Percentiles rank a stretch among this genome's conserved stretches.
Evolutionary conservation across 2,888 invertebrate species (phyloP).

Genomic region (Mantis religiosa): DNA sequence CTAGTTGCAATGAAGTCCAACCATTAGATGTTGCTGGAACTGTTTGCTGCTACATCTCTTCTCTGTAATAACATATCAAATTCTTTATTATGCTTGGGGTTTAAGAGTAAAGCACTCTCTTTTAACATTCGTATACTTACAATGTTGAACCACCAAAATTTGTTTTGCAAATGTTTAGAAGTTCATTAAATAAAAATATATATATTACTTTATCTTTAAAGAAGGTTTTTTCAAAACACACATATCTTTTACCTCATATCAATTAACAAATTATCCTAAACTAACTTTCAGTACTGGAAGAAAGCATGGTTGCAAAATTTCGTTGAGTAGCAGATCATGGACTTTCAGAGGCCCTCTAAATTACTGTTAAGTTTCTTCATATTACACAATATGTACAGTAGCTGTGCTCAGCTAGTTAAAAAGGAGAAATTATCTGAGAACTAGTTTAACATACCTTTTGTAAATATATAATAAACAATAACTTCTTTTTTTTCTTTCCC

Average conservation of each 20-base stretch:
- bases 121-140: background rate
- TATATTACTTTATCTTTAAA: too few relatives aligned
- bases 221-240: background rate
- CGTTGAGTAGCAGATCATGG: background rate
- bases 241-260: background rate
- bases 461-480: background rate
- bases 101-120: background rate
- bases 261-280: background rate
- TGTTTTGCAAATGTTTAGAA: background rate
- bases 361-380: background rate
- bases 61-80: background rate
- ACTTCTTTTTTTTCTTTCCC: background rate
- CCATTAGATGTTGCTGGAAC: background rate
- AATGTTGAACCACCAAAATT: background rate
- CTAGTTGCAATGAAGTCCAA: background rate
- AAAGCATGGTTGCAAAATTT: background rate
- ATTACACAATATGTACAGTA: background rate
- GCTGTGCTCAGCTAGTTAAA: background rate
- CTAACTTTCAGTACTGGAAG: constrained; percentile 13
- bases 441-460: background rate
- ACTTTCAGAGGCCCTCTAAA: background rate
- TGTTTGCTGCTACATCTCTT: background rate
- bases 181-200: background rate
- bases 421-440: background rate
- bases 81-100: background rate